Evolutionary conservation across 2,888 invertebrate species (phyloP).

Genomic region (Lithophane leautieri): DNA sequence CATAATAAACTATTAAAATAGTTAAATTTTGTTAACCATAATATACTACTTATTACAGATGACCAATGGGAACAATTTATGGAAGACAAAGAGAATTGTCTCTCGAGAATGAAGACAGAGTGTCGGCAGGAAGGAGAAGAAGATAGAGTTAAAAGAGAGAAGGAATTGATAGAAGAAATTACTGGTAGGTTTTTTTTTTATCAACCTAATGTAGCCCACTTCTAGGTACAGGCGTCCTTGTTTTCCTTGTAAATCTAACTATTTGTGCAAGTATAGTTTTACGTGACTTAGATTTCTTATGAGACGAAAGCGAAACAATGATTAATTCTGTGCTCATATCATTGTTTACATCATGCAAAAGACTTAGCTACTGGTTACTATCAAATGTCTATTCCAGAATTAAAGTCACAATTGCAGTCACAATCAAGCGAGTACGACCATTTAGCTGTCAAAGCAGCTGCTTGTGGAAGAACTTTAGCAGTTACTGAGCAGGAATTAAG

Average conservation of each 20-base stretch:
- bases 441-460: slow-evolving; percentile 80
- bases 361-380: slow-evolving; percentile 3
- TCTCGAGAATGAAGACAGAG: slow-evolving; percentile 91
- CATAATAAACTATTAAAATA: background rate
- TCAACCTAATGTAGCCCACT: background rate
- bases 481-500: slow-evolving; percentile 87
- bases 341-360: background rate
- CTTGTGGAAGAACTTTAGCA: slow-evolving; percentile 83
- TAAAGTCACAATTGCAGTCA: slow-evolving; percentile 82
- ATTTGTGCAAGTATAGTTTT: background rate
- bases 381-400: slow-evolving; percentile 70
- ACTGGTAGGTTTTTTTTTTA: slow-evolving; percentile 74
- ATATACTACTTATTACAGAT: slow-evolving; percentile 81
- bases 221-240: background rate
- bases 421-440: slow-evolving; percentile 81
- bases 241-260: background rate
- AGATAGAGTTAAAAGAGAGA: slow-evolving; percentile 87
- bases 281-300: no score
- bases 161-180: slow-evolving; percentile 84
- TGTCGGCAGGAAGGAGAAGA: slow-evolving; percentile 90
- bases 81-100: slow-evolving; percentile 91
- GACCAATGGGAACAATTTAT: slow-evolving; percentile 92
- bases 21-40: background rate
- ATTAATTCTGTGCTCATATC: no score
- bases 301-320: background rate